Evolutionary conservation across 2,888 invertebrate genomes (phyloP).

Genomic region (Brachypterus glaber): DNA sequence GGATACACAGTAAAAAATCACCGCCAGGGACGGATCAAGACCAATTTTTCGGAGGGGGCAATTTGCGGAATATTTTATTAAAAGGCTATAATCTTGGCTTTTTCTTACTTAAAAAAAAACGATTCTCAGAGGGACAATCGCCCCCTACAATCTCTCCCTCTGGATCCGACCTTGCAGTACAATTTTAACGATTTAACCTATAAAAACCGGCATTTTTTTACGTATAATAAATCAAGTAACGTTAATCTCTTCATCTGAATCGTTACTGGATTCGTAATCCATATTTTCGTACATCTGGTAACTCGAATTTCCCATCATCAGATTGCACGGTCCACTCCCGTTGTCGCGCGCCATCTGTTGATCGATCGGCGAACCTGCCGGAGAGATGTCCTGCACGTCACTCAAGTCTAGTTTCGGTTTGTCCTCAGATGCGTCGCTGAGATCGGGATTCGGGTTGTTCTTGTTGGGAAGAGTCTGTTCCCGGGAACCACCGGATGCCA

Average conservation of each 20-base stretch:
- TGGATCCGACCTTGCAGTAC: no score
- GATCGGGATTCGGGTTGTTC: constrained; percentile 91
- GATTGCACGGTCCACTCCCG: constrained; percentile 16
- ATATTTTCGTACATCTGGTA: constrained; percentile 39
- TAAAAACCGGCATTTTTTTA: no score
- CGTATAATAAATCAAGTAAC: constrained; percentile 67
- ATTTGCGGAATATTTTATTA: no score
- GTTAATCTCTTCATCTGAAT: constrained; percentile 75
- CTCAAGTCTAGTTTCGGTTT: constrained; percentile 55
- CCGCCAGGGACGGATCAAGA: no score
- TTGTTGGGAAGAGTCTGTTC: constrained; percentile 95
- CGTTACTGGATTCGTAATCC: constrained; percentile 46
- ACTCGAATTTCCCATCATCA: constrained; percentile 23
- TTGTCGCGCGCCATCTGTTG: constrained; percentile 24
- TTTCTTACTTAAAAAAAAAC: no score
- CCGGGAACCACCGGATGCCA: constrained; percentile 87
- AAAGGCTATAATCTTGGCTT: no score
- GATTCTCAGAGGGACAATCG: no score
- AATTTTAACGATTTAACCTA: no score
- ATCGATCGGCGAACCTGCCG: constrained; percentile 36
- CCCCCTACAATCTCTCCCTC: no score
- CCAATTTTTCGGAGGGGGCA: no score
- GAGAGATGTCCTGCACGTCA: constrained; percentile 50
- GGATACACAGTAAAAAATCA: no score
- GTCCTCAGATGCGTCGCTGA: constrained; percentile 82